phyloP scores from a whole-genome alignment of 2,113 vertebrate species.

The Albula goreensis region DNA sequence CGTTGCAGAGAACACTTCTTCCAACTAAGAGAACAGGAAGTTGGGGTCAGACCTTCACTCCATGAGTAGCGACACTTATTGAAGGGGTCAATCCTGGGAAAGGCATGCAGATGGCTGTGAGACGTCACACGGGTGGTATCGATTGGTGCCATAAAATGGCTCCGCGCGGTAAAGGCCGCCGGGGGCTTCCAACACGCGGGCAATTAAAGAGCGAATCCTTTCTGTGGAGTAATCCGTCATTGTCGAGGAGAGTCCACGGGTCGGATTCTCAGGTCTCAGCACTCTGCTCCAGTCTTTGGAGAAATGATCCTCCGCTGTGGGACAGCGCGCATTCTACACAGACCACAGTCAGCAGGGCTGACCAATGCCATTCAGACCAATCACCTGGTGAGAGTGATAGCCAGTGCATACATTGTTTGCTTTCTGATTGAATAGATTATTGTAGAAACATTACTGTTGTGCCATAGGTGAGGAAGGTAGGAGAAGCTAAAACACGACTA shows the following conservation, averaged over 20 bases:
- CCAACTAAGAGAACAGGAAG: too few relatives aligned
- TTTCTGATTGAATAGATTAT: too few relatives aligned
- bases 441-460: too few relatives aligned
- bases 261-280: conserved; percentile 37
- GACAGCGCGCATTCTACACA: not conserved
- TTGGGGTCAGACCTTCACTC: too few relatives aligned
- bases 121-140: conserved; percentile 29
- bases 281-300: not conserved
- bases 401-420: not conserved
- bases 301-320: not conserved
- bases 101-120: conserved; percentile 19
- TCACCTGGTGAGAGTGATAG: too few relatives aligned
- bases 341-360: not conserved
- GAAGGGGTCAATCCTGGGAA: conserved; percentile 9
- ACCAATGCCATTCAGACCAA: too few relatives aligned
- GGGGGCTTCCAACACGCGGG: conserved; percentile 46
- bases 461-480: too few relatives aligned
- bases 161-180: conserved; percentile 17
- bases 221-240: conserved; percentile 52
- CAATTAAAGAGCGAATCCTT: conserved; percentile 58
- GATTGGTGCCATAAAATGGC: conserved; percentile 46
- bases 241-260: conserved; percentile 48
- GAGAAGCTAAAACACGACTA: too few relatives aligned
- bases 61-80: not conserved
- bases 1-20: too few relatives aligned